Evolutionary conservation across 2,888 invertebrate species (phyloP), one percentile per base, ranked within the genome.

Genomic region (Tipula confusa): DNA sequence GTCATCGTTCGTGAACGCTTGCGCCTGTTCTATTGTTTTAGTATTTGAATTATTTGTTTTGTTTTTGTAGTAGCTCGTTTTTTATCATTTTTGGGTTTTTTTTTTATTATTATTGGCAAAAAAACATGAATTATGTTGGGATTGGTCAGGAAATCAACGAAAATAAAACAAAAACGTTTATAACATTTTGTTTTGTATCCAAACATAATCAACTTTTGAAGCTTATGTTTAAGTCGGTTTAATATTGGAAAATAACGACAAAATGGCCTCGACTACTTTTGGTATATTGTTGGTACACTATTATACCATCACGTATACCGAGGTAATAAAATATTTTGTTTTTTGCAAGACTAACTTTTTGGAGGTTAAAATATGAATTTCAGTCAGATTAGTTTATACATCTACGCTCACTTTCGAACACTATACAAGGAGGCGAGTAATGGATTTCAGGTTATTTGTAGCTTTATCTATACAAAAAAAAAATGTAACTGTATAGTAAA

Each of bases 31-130:
- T 24, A 64, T 64, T 64, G 64, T 64, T 64, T 64, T 64, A 33
- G n/a, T 33, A 64, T 64, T 64, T 24, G 9, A 24, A n/a, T n/a
- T n/a, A n/a, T n/a, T n/a, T n/a, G n/a, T 24, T 64, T 64, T 64
- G 64, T 64, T 33, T 33, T 33, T 64, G 64, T 2, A 24, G 64
- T 48, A 48, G 18, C 18, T 15, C 48, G 48, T 1, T 48, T 9
- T 43, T 9, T 9, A 33, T 33, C 33, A 11, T 33, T 33, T n/a
- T 43, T 43, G n/a, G 15, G 5, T 3, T 64, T 64, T 24, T 64
- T 64, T 64, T 64, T 64, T n/a, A n/a, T n/a, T n/a, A n/a, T n/a
- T n/a, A n/a, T 64, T 64, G 64, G 64, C 64, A 64, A 64, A 64
- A 18, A 64, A n/a, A n/a, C 1, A 64, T 64, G 24, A 64, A 64